phyloP scores from a whole-genome alignment of 1,140 invertebrate species.

The Diuraphis noxia region DNA sequence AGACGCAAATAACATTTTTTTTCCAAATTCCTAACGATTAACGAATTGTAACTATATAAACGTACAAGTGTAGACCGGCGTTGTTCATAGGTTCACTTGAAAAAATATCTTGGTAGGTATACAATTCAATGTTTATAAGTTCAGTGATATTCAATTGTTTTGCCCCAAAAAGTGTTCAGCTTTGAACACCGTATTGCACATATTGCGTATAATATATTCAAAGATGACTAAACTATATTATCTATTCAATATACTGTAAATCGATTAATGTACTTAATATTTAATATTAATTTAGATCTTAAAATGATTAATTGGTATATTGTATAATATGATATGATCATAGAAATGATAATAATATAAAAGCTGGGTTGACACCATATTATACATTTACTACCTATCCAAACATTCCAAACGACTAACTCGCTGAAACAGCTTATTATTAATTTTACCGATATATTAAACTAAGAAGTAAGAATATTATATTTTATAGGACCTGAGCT shows the following conservation, averaged over 20 bases:
- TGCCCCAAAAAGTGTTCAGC: too few species aligned
- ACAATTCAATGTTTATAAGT: neutral
- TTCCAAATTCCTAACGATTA: neutral
- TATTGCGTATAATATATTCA: neutral
- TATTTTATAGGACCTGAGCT: neutral
- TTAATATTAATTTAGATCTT: neutral
- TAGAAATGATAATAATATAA: too few species aligned
- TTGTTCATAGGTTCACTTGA: neutral
- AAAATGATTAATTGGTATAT: neutral
- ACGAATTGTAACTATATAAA: neutral
- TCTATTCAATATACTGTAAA: neutral
- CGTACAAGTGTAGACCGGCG: neutral
- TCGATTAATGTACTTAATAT: neutral
- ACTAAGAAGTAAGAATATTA: neutral
- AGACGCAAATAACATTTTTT: neutral
- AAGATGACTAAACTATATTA: too few species aligned
- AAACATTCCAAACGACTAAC: neutral
- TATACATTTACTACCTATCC: too few species aligned
- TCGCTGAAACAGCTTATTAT: neutral
- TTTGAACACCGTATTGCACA: too few species aligned
- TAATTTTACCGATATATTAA: neutral
- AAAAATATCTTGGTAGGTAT: neutral
- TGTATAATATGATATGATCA: too few species aligned
- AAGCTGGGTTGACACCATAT: too few species aligned
- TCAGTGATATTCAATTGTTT: neutral